Evolutionary conservation across 1,140 invertebrate genomes (phyloP), one percentile per base, ranked within the genome.

Genomic region (Trichonephila inaurata): DNA sequence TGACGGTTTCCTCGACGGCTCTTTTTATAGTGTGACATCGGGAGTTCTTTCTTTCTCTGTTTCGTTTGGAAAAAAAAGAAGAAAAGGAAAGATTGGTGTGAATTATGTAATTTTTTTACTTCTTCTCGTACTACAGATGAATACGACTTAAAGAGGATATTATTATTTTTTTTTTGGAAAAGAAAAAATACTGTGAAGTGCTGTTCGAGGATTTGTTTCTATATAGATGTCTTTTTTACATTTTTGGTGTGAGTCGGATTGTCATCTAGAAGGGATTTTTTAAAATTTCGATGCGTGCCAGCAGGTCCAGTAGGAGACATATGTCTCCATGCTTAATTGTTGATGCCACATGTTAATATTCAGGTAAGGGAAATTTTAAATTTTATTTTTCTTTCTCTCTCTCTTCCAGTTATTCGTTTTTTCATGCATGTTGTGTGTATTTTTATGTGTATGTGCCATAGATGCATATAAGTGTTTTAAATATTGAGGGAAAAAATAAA

Each of bases 301-400:
- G 92, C 66, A 51, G 72, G 62, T 93, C 69, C 92, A 89, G 88
- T 69, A 88, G 92, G 92, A 89, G 92, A 93, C 92, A 28, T 58
- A 60, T 77, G 92, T 93, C 92, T 93, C 92, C 92, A 82, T 88
- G 92, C 85, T 81, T 93, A 93, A 69, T 93, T 93, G 51, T 93
- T 93, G 62, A 93, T 93, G 92, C 92, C 92, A 93, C 92, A 93
- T 93, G 92, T 93, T 93, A 93, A 93, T 93, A 89, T 93, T 93
- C 86, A 93, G 92, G 92, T 93, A 81, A 89, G 51, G 7, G 10
- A 51, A 51, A 51, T 51, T 51, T 51, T 82, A 4, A 19, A 60
- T 58, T 60, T 28, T 19, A 21, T 3, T 28, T 85, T 85, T 60
- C 60, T 24, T 8, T 58, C 72, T 33, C 28, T 1, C 18, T n/a